Base-by-base conservation (phyloP, 2,113 vertebrate genomes). In the Alces alces region DNA sequence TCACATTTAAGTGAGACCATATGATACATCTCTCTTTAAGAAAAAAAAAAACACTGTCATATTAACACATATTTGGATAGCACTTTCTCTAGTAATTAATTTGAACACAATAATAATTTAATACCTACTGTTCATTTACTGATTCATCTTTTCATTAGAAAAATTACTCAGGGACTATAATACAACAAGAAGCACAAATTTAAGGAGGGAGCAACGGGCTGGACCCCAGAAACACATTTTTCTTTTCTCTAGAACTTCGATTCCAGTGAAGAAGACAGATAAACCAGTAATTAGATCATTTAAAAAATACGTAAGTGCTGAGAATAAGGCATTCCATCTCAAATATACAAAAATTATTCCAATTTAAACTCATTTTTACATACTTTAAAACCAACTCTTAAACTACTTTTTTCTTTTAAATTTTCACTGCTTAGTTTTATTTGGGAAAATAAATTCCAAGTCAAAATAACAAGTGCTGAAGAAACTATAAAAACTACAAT, bases 1-100 rank as follows among this genome's bases (percentile, higher is more conserved):
- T 39, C 36, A 78, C n/a, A 86, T n/a, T 1, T 60, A 85, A 60
- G 54, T 86, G 64, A 91, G 21, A 86, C 76, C 66, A 95, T 58
- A 83, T 60, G 23, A 2, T 76, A 85, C 45, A 54, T 61, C 55
- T 78, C 23, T 86, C 50, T 78, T 58, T 52, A 94, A 86, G 17
- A 82, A 11, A 96, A 91, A 96, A 95, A 89, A 70, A 39, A 88
- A 76, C 54, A 92, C 13, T 89, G 33, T 2, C 89, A 86, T 78
- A 66, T 86, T 89, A 88, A 82, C 15, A 47, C 61, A 30, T 43
- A 92, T 33, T 60, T 86, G 3, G 17, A 50, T 45, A 91, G 50
- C 36, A 96, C 12, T 43, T 96, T 60, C 39, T 94, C 73, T 58
- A 89, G n/a, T 61, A 96, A 93, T 95, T 89, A n/a, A 52, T 43